Evolutionary conservation across 2,888 invertebrate genomes (phyloP).

Genomic region (Cosmia pyralina): DNA sequence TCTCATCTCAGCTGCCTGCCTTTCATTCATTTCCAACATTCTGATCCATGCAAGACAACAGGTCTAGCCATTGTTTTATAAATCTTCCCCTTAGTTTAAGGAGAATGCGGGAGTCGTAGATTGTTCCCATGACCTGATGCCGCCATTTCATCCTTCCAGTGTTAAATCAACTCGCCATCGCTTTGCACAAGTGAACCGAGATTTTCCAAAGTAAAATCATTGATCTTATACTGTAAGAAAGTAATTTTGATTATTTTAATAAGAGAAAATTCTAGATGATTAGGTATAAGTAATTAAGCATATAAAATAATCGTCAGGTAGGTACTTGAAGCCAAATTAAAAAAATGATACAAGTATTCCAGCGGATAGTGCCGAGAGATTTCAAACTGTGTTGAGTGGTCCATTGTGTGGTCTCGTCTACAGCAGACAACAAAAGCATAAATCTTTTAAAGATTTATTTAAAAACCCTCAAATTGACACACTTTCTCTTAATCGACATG

Average conservation of each 20-base stretch:
- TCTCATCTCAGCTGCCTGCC: too few species aligned
- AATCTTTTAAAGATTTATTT: slow-evolving; percentile 52
- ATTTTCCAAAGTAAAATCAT: background rate
- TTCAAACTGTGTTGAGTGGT: slow-evolving; percentile 3
- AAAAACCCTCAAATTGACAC: slow-evolving; percentile 48
- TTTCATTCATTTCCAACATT: too few species aligned
- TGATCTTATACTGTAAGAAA: background rate
- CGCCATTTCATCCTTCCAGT: too few species aligned
- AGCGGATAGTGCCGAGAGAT: background rate
- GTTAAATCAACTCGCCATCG: too few species aligned
- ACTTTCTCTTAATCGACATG: slow-evolving; percentile 53
- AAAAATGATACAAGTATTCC: slow-evolving; percentile 12
- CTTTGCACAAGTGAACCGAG: too few species aligned
- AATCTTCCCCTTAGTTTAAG: too few species aligned
- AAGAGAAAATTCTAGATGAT: too few species aligned
- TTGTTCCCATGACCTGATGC: too few species aligned
- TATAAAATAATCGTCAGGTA: background rate
- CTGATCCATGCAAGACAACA: too few species aligned
- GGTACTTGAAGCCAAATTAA: slow-evolving; percentile 8
- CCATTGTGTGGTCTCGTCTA: slow-evolving; percentile 47
- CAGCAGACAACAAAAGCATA: slow-evolving; percentile 47
- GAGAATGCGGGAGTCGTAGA: too few species aligned
- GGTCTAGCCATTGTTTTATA: too few species aligned
- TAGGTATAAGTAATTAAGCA: slow-evolving; percentile 1
- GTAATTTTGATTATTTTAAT: background rate